These are phyloP conservation scores for Hippotragus niger DNA, from an alignment of 2,113 vertebrate species.

Conservation along the genomic window DNA sequence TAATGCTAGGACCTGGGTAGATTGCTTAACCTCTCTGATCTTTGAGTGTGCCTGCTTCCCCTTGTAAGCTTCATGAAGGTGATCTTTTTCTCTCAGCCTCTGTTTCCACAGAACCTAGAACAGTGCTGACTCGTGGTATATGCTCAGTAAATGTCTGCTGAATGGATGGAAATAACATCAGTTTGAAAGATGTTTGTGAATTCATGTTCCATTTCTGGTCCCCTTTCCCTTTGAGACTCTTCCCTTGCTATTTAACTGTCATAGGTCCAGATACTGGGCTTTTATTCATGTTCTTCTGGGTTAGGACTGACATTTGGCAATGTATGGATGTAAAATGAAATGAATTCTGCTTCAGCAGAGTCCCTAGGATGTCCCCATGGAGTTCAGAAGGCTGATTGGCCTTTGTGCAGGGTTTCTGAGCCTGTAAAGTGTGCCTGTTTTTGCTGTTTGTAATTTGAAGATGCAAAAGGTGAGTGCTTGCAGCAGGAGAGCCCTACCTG, in stretches of 20 bases:
- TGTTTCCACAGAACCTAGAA: not conserved
- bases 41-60: not conserved
- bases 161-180: not conserved
- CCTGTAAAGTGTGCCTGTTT: not conserved
- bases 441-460: slow-evolving; percentile 5
- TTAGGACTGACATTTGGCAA: not conserved
- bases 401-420: not conserved
- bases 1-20: not conserved
- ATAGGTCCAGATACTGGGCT: not conserved
- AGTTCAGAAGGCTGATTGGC: not conserved
- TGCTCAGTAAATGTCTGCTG: not conserved
- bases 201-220: not conserved
- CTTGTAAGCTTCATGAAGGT: not conserved
- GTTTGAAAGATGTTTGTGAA: not conserved
- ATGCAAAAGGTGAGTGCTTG: not conserved
- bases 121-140: not conserved
- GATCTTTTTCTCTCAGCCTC: not conserved
- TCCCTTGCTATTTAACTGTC: not conserved
- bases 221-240: not conserved
- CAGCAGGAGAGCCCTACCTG: not conserved
- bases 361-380: not conserved
- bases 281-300: not conserved
- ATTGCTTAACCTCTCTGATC: not conserved
- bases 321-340: not conserved
- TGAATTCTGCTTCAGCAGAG: not conserved